Conservation (phyloP, 2,113 vertebrate genomes). For the Origma solitaria region DNA sequence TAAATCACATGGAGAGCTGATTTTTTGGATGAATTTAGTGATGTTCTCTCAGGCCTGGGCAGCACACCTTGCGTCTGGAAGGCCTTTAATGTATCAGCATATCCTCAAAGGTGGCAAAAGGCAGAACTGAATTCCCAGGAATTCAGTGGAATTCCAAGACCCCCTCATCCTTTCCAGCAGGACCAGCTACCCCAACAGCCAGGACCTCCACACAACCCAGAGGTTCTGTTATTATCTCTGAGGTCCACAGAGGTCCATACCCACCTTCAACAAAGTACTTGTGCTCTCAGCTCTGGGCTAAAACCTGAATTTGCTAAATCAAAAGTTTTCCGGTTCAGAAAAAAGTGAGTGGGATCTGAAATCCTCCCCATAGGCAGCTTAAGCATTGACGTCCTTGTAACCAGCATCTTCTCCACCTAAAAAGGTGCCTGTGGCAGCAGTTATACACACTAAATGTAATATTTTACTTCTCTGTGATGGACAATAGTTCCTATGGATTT, state of each 20-base stretch:
- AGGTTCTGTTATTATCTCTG: background rate
- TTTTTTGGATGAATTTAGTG: background rate
- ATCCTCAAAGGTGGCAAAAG: background rate
- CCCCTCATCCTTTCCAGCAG: background rate
- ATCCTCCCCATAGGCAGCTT: background rate
- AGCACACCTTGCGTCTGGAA: background rate
- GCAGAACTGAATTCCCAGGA: background rate
- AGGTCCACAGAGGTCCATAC: background rate
- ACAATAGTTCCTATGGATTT: background rate
- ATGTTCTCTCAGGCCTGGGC: background rate
- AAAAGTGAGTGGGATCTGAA: background rate
- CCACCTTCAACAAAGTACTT: background rate
- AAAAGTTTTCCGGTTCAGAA: background rate
- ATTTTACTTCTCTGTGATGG: background rate
- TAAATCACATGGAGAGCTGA: background rate
- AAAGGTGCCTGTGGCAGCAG: background rate
- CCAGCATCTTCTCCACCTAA: background rate
- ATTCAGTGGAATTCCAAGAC: background rate
- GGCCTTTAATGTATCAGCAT: background rate
- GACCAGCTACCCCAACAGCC: background rate
- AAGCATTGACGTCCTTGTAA: background rate
- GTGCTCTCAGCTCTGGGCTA: background rate
- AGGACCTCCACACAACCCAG: fast-evolving
- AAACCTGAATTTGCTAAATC: background rate
- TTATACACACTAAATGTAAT: background rate